phyloP scores from a whole-genome alignment of 2,888 invertebrate species.

The Cantharis lateralis region DNA sequence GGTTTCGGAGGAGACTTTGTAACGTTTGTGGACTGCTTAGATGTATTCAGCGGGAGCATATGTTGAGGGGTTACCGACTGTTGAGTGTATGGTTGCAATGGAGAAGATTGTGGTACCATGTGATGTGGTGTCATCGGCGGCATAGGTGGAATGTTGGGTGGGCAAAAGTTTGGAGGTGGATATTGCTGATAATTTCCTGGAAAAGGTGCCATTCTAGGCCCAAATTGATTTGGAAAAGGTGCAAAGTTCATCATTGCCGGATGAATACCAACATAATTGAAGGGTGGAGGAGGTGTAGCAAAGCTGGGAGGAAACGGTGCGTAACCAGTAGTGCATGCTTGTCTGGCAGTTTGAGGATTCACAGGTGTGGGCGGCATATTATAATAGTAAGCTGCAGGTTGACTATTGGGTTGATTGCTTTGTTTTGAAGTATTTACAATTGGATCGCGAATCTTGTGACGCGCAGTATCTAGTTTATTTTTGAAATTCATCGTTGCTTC shows the following conservation, averaged over 20 bases:
- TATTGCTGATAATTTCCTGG: conserved; percentile 14
- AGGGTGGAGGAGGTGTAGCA: conserved; percentile 16
- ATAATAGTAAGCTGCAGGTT: conserved; percentile 13
- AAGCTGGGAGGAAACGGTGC: conserved; percentile 10
- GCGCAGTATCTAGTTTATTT: conserved; percentile 49
- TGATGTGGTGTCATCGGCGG: conserved; percentile 13
- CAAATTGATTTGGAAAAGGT: conserved; percentile 10
- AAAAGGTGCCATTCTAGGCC: conserved; percentile 16
- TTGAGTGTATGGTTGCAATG: conserved; percentile 7
- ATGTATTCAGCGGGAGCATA: background rate
- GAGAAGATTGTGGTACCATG: background rate
- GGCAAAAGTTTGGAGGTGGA: conserved; percentile 16
- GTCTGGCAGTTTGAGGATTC: background rate
- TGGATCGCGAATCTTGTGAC: conserved; percentile 36
- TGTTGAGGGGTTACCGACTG: background rate
- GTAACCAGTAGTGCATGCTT: conserved; percentile 19
- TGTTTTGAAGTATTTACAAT: conserved; percentile 29
- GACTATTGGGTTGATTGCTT: conserved; percentile 9
- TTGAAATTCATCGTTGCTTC: conserved; percentile 53
- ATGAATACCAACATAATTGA: conserved; percentile 13
- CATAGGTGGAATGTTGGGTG: conserved; percentile 22
- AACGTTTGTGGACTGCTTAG: conserved; percentile 7
- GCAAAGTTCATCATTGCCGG: conserved; percentile 10
- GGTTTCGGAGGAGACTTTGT: conserved; percentile 6
- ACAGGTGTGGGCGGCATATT: background rate